These are phyloP conservation scores for Trichonephila clavipes DNA, from an alignment of 1,140 invertebrate species.

Conservation along the genomic window DNA sequence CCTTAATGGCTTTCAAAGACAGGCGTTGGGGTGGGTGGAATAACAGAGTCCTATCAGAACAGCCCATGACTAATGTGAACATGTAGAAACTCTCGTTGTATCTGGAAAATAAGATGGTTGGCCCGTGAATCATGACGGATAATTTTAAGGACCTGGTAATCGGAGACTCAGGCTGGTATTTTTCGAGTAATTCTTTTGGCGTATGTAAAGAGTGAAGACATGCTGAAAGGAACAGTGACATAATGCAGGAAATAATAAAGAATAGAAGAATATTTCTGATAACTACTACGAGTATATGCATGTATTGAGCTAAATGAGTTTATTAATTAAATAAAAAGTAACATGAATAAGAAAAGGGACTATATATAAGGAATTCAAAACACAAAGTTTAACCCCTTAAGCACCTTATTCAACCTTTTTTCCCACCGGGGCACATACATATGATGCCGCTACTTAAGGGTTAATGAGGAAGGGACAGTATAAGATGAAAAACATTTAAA, in stretches of 20 bases:
- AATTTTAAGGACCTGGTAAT: conserved; percentile 25
- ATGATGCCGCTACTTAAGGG: no score
- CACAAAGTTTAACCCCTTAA: no score
- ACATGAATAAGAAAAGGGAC: no score
- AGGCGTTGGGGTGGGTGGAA: not conserved
- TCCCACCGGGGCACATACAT: no score
- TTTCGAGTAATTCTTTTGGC: not conserved
- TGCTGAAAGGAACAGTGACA: not conserved
- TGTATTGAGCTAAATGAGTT: no score
- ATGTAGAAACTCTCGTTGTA: conserved; percentile 32
- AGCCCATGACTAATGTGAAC: conserved; percentile 51
- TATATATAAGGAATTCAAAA: no score
- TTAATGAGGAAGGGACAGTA: no score
- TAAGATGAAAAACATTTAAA: no score
- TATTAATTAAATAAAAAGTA: no score
- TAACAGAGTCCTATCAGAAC: conserved; percentile 26
- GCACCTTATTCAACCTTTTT: no score
- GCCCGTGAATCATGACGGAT: conserved; percentile 50
- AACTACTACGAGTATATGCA: no score
- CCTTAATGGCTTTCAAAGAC: conserved; percentile 42
- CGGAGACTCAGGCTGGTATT: not conserved
- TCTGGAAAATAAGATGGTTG: conserved; percentile 48
- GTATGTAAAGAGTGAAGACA: not conserved
- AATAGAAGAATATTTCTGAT: no score
- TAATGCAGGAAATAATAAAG: not conserved